Evolutionary conservation across 2,797 vertebrate genomes (phyloP).

Genomic region (Sebastes trivittatus): DNA sequence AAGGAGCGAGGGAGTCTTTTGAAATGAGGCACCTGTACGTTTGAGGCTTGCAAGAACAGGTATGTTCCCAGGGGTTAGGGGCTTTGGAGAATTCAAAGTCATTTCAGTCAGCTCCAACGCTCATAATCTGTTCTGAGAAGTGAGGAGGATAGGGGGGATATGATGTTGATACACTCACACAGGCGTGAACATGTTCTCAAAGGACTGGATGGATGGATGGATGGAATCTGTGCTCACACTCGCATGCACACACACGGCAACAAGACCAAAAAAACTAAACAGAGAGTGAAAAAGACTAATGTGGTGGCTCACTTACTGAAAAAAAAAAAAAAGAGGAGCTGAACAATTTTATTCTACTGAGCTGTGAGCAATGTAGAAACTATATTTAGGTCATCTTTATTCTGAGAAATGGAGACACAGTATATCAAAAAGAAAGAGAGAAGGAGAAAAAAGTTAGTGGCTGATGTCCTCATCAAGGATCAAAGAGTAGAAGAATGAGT

Average conservation of each 20-base stretch:
- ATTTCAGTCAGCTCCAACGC: constrained; percentile 47
- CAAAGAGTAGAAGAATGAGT: constrained; percentile 13
- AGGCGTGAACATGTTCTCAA: constrained; percentile 68
- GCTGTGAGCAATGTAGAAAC: background rate
- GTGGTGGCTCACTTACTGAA: background rate
- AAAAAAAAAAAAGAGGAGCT: background rate
- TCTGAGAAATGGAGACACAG: background rate
- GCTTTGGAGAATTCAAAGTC: constrained; percentile 67
- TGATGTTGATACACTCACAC: constrained; percentile 64
- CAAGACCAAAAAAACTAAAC: background rate
- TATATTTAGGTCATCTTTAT: background rate
- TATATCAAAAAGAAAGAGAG: background rate
- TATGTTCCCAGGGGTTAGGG: constrained; percentile 70
- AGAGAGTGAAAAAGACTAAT: background rate
- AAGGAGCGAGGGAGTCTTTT: constrained; percentile 51
- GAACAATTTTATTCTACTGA: background rate
- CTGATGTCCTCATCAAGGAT: constrained; percentile 32
- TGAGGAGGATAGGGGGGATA: constrained; percentile 43
- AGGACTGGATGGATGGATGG: constrained; percentile 53
- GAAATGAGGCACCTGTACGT: constrained; percentile 76
- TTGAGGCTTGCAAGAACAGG: constrained; percentile 74
- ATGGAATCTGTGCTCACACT: constrained; percentile 46
- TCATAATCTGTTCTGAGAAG: constrained; percentile 59
- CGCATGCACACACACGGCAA: background rate
- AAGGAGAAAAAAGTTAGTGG: background rate